Evolutionary conservation across 1,140 invertebrate genomes (phyloP), one percentile per base, ranked within the genome.

Genomic region (fruit fly (Drosophila melanogaster)): DNA sequence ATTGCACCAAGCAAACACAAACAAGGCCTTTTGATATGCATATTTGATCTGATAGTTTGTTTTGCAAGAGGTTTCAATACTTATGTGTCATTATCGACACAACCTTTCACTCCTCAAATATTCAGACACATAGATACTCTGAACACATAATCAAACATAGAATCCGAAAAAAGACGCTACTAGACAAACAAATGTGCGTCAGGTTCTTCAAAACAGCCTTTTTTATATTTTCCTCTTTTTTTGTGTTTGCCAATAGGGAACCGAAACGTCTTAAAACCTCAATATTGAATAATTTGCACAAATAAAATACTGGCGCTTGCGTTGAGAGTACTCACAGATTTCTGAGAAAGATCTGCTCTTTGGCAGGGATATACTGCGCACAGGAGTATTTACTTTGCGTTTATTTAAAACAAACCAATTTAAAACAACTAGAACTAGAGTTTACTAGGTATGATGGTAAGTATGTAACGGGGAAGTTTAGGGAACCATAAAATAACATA

Each of bases 31-130:
- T 72, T 73, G 40, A 33, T 47, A 19, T 58, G 58, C 43, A 77
- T 77, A 77, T 90, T 86, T 90, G 70, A 73, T 75, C 75, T 86
- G 61, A 86, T 75, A 72, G 59, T 87, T 75, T 69, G 59, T 62
- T 62, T 57, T 73, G 79, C 65, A 57, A 43, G 49, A 17, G 54
- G 15, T 26, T 37, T 56, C 38, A 54, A 38, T 61, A 49, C 50
- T 70, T 73, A 61, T 30, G 30, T 56, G 38, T 35, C 12, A 24
- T 24, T 11, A 24, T 22, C 44, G 6, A n/a, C 6, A 11, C 4
- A 60, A 81, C 67, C 80, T 76, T 78, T 71, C 59, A 47, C 66
- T 64, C 62, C 33, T 44, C 33, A 80, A 85, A 85, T 74, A 85
- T 80, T 71, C 38, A 70, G 73, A 85, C 67, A 70, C 61, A 44